Percentiles rank a stretch among this genome's conserved stretches.
Evolutionary conservation across 1,140 invertebrate genomes (phyloP).

Genomic region (Acyrthosiphon pisum): DNA sequence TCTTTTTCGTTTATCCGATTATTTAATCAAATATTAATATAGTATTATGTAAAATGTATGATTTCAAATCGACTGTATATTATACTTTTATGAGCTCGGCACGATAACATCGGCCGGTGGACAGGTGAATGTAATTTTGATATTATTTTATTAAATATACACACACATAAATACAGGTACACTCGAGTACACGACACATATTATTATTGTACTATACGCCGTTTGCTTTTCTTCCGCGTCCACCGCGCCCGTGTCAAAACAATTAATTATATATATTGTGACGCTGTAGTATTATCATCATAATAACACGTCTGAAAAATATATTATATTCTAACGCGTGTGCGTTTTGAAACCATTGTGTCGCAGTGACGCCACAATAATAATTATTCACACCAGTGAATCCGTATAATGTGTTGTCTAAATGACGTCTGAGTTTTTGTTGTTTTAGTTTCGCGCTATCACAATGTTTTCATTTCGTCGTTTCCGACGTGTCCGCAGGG

Average conservation of each 20-base stretch:
- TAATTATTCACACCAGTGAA: neutral
- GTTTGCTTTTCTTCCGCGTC: neutral
- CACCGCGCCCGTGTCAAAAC: neutral
- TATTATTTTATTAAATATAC: neutral
- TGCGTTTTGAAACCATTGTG: slow-evolving; percentile 16
- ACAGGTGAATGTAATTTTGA: neutral
- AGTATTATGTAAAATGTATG: neutral
- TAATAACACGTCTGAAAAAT: slow-evolving; percentile 5
- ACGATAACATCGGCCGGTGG: neutral
- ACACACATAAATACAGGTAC: neutral
- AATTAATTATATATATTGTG: slow-evolving; percentile 46
- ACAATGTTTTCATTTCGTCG: neutral
- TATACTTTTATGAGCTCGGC: neutral
- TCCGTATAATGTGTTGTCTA: neutral
- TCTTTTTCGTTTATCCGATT: neutral
- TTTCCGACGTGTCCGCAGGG: neutral
- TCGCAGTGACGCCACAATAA: slow-evolving; percentile 40
- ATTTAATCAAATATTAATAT: too few relatives aligned
- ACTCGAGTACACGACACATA: neutral
- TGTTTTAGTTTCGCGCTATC: neutral
- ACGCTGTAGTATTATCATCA: neutral
- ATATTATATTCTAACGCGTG: neutral
- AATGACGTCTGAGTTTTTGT: slow-evolving; percentile 35
- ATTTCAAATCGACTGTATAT: neutral
- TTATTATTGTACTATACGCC: neutral